Percentiles rank a stretch among this genome's conserved stretches.
Conservation (phyloP, 2,888 invertebrate species). For the Caenorhabditis sp. region DNA sequence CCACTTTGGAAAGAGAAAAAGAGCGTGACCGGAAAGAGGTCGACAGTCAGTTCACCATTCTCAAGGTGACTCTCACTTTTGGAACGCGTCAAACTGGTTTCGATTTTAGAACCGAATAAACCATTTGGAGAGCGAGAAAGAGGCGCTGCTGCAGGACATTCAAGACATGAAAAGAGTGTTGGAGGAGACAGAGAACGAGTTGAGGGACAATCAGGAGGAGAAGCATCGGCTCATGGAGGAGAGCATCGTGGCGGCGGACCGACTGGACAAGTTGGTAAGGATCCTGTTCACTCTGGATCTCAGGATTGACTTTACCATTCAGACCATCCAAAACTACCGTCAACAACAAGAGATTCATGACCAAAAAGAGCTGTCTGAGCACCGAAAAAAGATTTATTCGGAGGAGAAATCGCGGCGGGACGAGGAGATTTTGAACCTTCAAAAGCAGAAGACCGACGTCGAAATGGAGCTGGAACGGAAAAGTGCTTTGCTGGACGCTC, state of each 20-base stretch:
- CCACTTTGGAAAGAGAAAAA: slow-evolving; percentile 62
- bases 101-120: slow-evolving; percentile 47
- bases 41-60: slow-evolving; percentile 62
- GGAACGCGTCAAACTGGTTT: background rate
- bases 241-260: slow-evolving; percentile 38
- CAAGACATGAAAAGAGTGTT: slow-evolving; percentile 29
- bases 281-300: background rate
- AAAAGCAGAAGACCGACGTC: slow-evolving; percentile 46
- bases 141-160: slow-evolving; percentile 18
- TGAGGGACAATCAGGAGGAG: slow-evolving; percentile 42
- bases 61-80: slow-evolving; percentile 50
- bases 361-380: slow-evolving; percentile 63
- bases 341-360: slow-evolving; percentile 59
- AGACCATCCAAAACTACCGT: slow-evolving; percentile 62
- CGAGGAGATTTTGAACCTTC: slow-evolving; percentile 56
- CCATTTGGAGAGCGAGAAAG: slow-evolving; percentile 50
- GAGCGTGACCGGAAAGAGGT: slow-evolving; percentile 63
- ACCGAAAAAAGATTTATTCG: slow-evolving; percentile 58
- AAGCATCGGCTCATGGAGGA: slow-evolving; percentile 50
- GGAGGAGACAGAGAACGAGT: slow-evolving; percentile 36
- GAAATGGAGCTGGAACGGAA: slow-evolving; percentile 54
- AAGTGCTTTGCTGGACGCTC: slow-evolving; percentile 54
- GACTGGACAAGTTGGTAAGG: slow-evolving; percentile 44
- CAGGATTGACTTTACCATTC: no score
- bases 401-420: slow-evolving; percentile 54